Conservation (phyloP, 2,888 invertebrate species). For the Allolobophora icterica region DNA sequence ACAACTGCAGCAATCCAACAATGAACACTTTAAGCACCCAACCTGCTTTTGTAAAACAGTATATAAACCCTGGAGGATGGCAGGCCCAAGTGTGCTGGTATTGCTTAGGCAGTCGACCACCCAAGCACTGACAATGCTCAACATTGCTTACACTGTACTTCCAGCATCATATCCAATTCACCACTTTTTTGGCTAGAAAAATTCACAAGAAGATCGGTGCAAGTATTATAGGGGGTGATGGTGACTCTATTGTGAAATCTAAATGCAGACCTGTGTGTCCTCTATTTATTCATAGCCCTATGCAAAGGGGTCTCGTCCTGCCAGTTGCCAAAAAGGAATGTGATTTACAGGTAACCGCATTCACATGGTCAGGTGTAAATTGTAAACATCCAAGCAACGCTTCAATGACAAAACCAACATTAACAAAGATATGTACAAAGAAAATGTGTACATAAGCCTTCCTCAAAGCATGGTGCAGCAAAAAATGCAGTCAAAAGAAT, state of each 20-base stretch:
- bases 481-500: conserved; percentile 8
- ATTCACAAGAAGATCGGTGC: too few species aligned
- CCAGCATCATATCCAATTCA: too few species aligned
- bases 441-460: conserved; percentile 3
- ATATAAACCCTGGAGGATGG: too few species aligned
- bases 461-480: neutral
- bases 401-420: neutral
- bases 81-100: too few species aligned
- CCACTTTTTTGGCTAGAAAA: too few species aligned
- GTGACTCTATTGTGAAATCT: neutral
- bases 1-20: too few species aligned
- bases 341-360: neutral
- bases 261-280: neutral
- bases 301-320: neutral
- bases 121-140: too few species aligned
- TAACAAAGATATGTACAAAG: neutral
- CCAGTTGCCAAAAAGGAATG: neutral
- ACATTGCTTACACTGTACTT: too few species aligned
- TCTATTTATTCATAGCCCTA: neutral
- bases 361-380: neutral
- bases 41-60: too few species aligned
- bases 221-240: neutral
- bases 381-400: neutral
- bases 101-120: too few species aligned
- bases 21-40: too few species aligned